Evolutionary conservation across 2,888 invertebrate genomes (phyloP).

Genomic region (Scaeva pyrastri): DNA sequence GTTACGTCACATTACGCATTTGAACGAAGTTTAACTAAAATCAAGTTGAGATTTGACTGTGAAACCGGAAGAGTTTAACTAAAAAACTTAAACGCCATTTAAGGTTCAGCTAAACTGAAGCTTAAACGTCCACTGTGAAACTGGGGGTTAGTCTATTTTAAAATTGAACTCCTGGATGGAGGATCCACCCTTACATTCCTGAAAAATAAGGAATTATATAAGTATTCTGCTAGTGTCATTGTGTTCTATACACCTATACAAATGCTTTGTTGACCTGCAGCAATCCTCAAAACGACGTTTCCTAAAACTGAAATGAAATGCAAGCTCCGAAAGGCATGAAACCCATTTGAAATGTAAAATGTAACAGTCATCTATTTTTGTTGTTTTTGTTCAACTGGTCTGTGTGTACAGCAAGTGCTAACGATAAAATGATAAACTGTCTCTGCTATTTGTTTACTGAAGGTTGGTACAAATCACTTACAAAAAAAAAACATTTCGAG

Average conservation of each 20-base stretch:
- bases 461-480: neutral
- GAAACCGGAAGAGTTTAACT: too few relatives aligned
- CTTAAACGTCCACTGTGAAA: too few relatives aligned
- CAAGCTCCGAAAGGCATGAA: neutral
- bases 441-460: neutral
- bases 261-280: too few relatives aligned
- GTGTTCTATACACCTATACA: neutral
- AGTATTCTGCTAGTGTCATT: neutral
- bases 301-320: neutral
- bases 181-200: too few relatives aligned
- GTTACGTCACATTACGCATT: too few relatives aligned
- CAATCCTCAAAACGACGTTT: neutral
- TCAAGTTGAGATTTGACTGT: too few relatives aligned
- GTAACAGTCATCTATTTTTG: neutral
- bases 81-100: too few relatives aligned
- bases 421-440: constrained; percentile 15
- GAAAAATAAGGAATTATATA: neutral
- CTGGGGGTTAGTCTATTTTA: too few relatives aligned
- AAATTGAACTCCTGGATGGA: too few relatives aligned
- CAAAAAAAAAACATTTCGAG: neutral
- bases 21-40: too few relatives aligned
- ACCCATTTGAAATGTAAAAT: neutral
- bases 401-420: constrained; percentile 1
- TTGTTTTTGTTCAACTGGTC: neutral
- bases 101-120: too few relatives aligned